Conservation (phyloP, 1,140 invertebrate species). For the Macrostomum lignano region DNA sequence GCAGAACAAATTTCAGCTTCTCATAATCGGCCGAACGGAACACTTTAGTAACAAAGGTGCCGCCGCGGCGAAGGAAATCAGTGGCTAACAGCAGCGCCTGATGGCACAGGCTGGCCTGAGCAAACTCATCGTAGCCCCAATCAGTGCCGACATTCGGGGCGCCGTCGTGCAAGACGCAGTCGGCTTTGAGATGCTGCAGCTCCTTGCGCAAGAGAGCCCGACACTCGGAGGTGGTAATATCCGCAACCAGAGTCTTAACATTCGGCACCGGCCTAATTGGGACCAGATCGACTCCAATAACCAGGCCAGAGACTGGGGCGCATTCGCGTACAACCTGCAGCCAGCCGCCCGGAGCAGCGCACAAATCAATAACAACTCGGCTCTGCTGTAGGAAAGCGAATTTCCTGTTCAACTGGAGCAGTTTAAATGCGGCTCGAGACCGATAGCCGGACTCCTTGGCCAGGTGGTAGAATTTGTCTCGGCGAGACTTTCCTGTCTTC, state of each 20-base stretch:
- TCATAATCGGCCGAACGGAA: slow-evolving; percentile 95
- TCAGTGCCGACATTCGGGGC: slow-evolving; percentile 87
- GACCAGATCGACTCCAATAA: slow-evolving; percentile 76
- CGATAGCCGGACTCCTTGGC: slow-evolving; percentile 87
- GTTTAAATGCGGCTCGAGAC: slow-evolving; percentile 86
- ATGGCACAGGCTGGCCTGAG: slow-evolving; percentile 60
- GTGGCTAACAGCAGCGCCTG: slow-evolving; percentile 69
- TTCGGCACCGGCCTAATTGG: slow-evolving; percentile 72
- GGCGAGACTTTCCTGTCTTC: slow-evolving; percentile 84
- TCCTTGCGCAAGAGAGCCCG: slow-evolving; percentile 35
- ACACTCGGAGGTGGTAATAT: slow-evolving; percentile 78
- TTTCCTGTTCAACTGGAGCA: slow-evolving; percentile 84
- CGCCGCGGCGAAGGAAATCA: slow-evolving; percentile 60
- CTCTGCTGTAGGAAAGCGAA: slow-evolving; percentile 86
- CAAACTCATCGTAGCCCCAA: slow-evolving; percentile 87
- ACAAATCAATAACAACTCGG: slow-evolving; percentile 77
- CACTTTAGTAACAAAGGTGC: slow-evolving; percentile 93
- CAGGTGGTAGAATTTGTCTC: slow-evolving; percentile 89
- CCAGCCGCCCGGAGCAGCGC: slow-evolving; percentile 97
- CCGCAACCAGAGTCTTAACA: slow-evolving; percentile 57
- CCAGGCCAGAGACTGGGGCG: slow-evolving; percentile 80
- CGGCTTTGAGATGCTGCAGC: slow-evolving; percentile 38
- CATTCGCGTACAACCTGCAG: slow-evolving; percentile 95
- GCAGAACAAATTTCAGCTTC: slow-evolving; percentile 67
- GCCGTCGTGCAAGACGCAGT: slow-evolving; percentile 80